Percentiles rank a stretch among this genome's conserved stretches.
Conservation (phyloP, 2,888 invertebrate species). For the Harpalus rufipes region DNA sequence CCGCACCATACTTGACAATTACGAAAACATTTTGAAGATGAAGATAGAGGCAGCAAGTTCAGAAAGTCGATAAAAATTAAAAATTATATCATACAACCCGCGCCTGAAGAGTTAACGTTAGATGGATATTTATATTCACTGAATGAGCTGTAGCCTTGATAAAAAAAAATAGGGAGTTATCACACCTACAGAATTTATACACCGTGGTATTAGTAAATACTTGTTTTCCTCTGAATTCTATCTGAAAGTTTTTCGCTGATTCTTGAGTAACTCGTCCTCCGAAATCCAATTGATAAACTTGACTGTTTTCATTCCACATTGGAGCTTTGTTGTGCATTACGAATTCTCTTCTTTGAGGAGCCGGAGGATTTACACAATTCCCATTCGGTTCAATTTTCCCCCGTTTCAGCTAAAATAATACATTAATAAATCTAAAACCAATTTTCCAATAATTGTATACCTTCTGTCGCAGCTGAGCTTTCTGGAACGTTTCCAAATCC, state of each 20-base stretch:
- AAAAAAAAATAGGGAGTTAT: too few relatives aligned
- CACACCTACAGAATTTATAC: too few relatives aligned
- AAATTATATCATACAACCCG: too few relatives aligned
- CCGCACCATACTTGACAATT: too few relatives aligned
- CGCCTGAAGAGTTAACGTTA: too few relatives aligned
- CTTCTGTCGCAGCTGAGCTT: constrained; percentile 94
- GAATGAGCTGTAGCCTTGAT: too few relatives aligned
- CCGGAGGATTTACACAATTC: constrained; percentile 75
- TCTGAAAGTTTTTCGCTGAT: constrained; percentile 99
- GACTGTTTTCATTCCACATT: constrained; percentile 98
- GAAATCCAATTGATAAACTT: constrained; percentile 99
- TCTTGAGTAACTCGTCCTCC: constrained; percentile 99
- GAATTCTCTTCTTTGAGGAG: constrained; percentile 86
- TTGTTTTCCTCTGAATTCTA: constrained; percentile 97
- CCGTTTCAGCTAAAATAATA: constrained; percentile 83
- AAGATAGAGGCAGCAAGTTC: too few relatives aligned
- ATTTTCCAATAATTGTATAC: constrained; percentile 76
- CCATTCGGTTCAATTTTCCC: constrained; percentile 81
- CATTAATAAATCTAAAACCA: constrained; percentile 66
- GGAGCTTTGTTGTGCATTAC: constrained; percentile 97
- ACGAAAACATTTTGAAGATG: too few relatives aligned
- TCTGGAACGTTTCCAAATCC: constrained; percentile 94
- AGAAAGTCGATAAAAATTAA: too few relatives aligned
- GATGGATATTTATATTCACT: too few relatives aligned
- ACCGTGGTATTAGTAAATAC: constrained; percentile 77